Evolutionary conservation across 2,113 vertebrate genomes (phyloP).

Genomic region (Fukomys damarensis): DNA sequence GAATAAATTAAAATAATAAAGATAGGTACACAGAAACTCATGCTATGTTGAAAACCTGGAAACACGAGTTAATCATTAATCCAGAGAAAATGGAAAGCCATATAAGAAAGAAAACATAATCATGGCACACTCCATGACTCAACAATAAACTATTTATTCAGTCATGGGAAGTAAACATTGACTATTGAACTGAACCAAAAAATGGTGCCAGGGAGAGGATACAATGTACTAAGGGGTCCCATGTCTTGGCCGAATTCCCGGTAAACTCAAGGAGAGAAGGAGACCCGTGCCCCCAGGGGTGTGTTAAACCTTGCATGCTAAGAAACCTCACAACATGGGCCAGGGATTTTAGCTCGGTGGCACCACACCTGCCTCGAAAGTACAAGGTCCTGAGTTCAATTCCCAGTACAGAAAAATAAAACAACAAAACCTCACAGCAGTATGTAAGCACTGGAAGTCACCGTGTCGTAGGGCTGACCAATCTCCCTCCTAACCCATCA

Average conservation of each 20-base stretch:
- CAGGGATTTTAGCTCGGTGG: no score
- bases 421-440: not conserved
- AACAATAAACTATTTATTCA: constrained; percentile 53
- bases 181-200: not conserved
- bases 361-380: no score
- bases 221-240: not conserved
- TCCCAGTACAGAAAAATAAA: no score
- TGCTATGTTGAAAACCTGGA: not conserved
- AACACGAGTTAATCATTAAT: constrained; percentile 59
- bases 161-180: constrained; percentile 22
- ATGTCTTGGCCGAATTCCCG: not conserved
- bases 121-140: not conserved
- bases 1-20: constrained; percentile 12
- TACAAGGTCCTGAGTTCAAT: no score
- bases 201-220: not conserved
- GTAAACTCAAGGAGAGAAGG: not conserved
- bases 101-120: constrained; percentile 37
- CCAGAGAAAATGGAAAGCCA: constrained; percentile 43
- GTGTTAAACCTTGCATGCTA: not conserved
- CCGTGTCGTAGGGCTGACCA: not conserved
- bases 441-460: not conserved
- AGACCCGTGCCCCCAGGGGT: not conserved
- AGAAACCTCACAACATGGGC: not conserved
- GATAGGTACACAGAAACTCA: not conserved
- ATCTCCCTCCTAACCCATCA: not conserved